Percentiles rank a stretch among this genome's conserved stretches.
Conservation (phyloP, 1,140 invertebrate genomes). For the Ericerus pela region DNA sequence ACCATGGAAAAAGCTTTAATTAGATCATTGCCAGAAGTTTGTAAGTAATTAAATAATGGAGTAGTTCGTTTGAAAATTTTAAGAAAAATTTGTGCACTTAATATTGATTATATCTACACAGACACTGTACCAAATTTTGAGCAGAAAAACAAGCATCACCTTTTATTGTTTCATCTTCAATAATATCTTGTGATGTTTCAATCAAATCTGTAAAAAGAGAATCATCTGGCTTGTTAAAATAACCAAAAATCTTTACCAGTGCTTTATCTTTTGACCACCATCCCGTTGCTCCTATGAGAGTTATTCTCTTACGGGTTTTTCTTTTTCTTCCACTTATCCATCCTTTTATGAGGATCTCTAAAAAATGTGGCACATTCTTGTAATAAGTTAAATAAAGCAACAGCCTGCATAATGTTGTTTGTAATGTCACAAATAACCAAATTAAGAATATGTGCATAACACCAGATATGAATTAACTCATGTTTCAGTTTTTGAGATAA, state of each 20-base stretch:
- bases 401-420: not conserved
- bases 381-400: no score
- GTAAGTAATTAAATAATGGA: not conserved
- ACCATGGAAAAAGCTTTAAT: no score
- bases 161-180: not conserved
- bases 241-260: not conserved
- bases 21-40: not conserved
- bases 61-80: not conserved
- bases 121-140: not conserved
- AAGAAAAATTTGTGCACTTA: no score
- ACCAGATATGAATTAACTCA: no score
- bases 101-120: slow-evolving; percentile 1
- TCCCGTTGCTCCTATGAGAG: not conserved
- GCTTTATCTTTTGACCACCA: slow-evolving; percentile 2
- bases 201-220: no score
- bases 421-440: slow-evolving; percentile 13
- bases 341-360: no score
- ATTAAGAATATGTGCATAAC: no score
- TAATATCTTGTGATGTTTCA: no score
- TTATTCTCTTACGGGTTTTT: slow-evolving; percentile 1
- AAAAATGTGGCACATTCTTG: not conserved
- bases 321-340: slow-evolving; percentile 5
- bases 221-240: not conserved
- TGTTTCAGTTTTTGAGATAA: no score
- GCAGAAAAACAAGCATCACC: not conserved